These are phyloP conservation scores for Doris montereyensis DNA, from an alignment of 2,888 invertebrate species.

Conservation along the genomic window DNA sequence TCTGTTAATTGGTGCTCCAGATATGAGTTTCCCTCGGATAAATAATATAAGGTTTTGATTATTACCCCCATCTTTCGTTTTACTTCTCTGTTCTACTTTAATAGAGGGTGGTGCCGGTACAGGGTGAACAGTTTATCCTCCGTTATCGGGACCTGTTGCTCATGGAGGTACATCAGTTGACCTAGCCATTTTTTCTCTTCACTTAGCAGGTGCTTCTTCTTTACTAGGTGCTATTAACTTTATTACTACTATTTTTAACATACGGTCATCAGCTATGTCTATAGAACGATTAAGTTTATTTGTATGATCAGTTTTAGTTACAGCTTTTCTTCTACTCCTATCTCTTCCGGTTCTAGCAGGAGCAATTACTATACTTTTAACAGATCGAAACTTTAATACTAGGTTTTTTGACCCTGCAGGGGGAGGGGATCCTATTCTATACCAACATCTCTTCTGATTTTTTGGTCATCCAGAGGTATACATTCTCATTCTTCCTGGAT, in stretches of 20 bases:
- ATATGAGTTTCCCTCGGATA: constrained; percentile 87
- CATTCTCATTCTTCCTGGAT: constrained; percentile 87
- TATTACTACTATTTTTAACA: constrained; percentile 84
- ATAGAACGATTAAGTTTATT: constrained; percentile 82
- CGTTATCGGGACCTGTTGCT: constrained; percentile 78
- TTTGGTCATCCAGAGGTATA: constrained; percentile 91
- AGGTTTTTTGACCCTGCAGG: constrained; percentile 86
- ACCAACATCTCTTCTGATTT: constrained; percentile 90
- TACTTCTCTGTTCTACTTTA: constrained; percentile 78
- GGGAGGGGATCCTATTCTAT: constrained; percentile 86
- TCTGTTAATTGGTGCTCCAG: constrained; percentile 83
- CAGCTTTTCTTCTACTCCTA: constrained; percentile 79
- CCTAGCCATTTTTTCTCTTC: constrained; percentile 83
- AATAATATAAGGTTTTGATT: constrained; percentile 90
- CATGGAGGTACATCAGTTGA: constrained; percentile 82
- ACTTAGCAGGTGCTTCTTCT: constrained; percentile 81
- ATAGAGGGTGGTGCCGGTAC: constrained; percentile 83
- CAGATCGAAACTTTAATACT: constrained; percentile 86
- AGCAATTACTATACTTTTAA: constrained; percentile 85
- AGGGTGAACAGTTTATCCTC: constrained; percentile 86
- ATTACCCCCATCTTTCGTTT: constrained; percentile 80
- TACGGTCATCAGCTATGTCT: constrained; percentile 78
- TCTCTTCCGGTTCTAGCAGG: constrained; percentile 85
- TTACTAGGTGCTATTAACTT: constrained; percentile 86
- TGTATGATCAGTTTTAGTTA: constrained; percentile 82